phyloP scores from a whole-genome alignment of 2,113 vertebrate genomes.

The Dryoscopus gambensis region DNA sequence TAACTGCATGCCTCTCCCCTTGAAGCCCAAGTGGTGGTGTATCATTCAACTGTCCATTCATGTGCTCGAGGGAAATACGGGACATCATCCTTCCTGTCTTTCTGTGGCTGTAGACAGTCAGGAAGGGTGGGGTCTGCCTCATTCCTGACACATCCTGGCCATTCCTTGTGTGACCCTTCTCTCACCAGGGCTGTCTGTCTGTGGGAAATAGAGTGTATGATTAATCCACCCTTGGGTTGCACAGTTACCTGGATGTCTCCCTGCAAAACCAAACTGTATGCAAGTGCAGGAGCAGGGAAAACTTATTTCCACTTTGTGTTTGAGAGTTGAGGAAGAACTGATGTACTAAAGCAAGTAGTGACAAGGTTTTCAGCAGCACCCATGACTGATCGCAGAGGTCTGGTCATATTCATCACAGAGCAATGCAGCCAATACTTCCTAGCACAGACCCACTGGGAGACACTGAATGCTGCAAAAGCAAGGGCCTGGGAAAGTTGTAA shows the following conservation, averaged over 20 bases:
- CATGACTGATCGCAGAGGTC: background rate
- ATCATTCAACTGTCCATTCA: background rate
- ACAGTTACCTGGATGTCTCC: background rate
- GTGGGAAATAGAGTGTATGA: accelerated
- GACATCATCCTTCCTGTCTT: background rate
- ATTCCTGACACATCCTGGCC: background rate
- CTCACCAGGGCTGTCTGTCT: background rate
- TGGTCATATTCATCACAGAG: background rate
- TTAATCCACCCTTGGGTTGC: background rate
- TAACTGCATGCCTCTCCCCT: background rate
- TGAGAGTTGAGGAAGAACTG: background rate
- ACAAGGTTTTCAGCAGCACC: background rate
- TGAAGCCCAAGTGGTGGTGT: background rate
- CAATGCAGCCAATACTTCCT: background rate
- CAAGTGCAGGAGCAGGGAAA: background rate
- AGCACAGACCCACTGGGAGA: background rate
- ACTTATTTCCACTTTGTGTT: background rate
- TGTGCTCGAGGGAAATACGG: background rate
- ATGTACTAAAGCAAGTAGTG: background rate
- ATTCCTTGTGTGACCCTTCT: background rate
- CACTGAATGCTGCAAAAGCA: background rate
- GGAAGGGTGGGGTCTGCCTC: background rate
- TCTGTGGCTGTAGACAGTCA: background rate
- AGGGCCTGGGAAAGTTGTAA: background rate
- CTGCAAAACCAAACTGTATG: background rate